A percentile compares a stretch with the other conserved stretches of the same genome.
phyloP scores from a whole-genome alignment of 2,113 vertebrate genomes.

The Lampris incognitus region DNA sequence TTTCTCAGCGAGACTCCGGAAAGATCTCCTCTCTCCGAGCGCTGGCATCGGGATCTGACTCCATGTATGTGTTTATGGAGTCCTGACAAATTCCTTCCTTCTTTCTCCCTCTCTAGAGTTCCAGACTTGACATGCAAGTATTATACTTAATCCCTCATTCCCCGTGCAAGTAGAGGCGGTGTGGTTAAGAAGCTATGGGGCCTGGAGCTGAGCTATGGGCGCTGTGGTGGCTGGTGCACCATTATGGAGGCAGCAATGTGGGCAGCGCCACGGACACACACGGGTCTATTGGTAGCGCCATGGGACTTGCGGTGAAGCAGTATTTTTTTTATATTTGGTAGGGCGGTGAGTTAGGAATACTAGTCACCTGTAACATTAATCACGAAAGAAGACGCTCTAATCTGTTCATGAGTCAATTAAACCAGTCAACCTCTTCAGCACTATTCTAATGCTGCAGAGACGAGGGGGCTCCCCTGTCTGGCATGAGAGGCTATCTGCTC shows the following conservation, averaged over 20 bases:
- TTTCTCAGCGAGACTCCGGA: slow-evolving; percentile 61
- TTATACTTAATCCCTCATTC: slow-evolving; percentile 78
- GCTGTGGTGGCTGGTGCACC: slow-evolving; percentile 63
- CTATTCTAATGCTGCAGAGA: neutral
- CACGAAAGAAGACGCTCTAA: slow-evolving; percentile 28
- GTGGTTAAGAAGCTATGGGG: slow-evolving; percentile 57
- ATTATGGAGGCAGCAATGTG: slow-evolving; percentile 60
- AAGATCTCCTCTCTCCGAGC: slow-evolving; percentile 68
- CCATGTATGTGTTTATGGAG: slow-evolving; percentile 79
- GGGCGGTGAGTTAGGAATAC: slow-evolving; percentile 38
- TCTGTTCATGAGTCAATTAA: neutral
- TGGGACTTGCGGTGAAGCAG: slow-evolving; percentile 56
- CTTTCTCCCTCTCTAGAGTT: slow-evolving; percentile 62
- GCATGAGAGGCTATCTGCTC: no score
- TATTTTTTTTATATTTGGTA: slow-evolving; percentile 58
- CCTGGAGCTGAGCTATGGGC: slow-evolving; percentile 59
- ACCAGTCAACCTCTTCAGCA: neutral
- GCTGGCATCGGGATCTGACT: slow-evolving; percentile 66
- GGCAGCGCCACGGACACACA: slow-evolving; percentile 39
- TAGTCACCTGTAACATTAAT: slow-evolving; percentile 63
- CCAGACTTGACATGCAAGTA: slow-evolving; percentile 72
- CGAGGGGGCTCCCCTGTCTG: no score
- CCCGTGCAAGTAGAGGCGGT: slow-evolving; percentile 46
- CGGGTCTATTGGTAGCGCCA: slow-evolving; percentile 57
- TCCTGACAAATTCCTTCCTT: slow-evolving; percentile 82